Evolutionary conservation across 92 coral and sea anemone genomes (phyloP).

Genomic region (Virgularia gustaviana): DNA sequence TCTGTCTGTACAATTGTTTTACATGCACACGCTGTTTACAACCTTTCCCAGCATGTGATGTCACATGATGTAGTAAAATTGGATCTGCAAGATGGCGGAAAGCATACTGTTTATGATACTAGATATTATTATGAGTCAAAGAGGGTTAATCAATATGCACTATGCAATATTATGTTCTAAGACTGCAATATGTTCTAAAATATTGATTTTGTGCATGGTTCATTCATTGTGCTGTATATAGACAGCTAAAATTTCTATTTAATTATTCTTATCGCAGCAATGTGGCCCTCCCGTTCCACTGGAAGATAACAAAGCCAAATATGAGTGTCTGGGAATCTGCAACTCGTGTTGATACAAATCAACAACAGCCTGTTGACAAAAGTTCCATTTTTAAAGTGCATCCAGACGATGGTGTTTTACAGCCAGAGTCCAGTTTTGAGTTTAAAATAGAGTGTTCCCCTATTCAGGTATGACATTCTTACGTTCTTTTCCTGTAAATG

Average conservation of each 20-base stretch:
- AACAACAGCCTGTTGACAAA: slow-evolving; percentile 61
- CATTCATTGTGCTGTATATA: too few species aligned
- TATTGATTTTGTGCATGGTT: too few species aligned
- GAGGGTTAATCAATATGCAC: too few species aligned
- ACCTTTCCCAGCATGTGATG: too few species aligned
- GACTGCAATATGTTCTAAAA: too few species aligned
- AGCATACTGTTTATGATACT: too few species aligned
- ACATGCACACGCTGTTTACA: too few species aligned
- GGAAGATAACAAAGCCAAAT: slow-evolving; percentile 85
- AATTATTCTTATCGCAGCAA: slow-evolving; percentile 53
- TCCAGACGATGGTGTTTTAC: slow-evolving; percentile 87
- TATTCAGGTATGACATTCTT: slow-evolving; percentile 45
- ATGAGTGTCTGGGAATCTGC: slow-evolving; percentile 43
- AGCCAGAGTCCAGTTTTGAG: slow-evolving; percentile 74
- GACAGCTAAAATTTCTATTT: neutral
- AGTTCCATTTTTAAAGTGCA: slow-evolving; percentile 54
- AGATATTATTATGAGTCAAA: too few species aligned
- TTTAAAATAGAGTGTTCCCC: slow-evolving; percentile 77
- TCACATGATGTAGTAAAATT: neutral
- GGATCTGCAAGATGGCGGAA: neutral
- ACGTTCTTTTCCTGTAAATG: neutral
- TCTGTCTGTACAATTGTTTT: too few species aligned
- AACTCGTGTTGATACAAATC: slow-evolving; percentile 23
- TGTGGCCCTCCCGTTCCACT: slow-evolving; percentile 81
- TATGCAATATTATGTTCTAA: too few species aligned